phyloP scores from a whole-genome alignment of 2,888 invertebrate genomes.

The Acleris sparsana region DNA sequence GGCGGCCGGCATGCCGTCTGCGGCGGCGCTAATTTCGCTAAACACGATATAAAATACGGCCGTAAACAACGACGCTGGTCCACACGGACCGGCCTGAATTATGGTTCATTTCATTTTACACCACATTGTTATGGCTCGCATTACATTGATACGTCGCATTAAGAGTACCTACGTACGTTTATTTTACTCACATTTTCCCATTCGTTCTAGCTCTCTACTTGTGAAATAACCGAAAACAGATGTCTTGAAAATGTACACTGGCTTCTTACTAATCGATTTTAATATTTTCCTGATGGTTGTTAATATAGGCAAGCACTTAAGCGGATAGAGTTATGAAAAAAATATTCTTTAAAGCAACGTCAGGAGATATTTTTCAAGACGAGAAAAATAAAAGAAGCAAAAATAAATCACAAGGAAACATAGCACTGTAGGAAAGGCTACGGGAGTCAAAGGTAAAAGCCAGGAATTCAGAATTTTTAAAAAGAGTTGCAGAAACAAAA shows the following conservation, averaged over 20 bases:
- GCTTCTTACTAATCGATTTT: too few relatives aligned
- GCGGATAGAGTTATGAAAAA: conserved; percentile 9
- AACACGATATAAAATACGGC: conserved; percentile 75
- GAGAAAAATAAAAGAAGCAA: conserved; percentile 20
- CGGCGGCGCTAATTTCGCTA: conserved; percentile 68
- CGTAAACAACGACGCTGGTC: conserved; percentile 68
- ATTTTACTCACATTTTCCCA: background rate
- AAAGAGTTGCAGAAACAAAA: background rate
- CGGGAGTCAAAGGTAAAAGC: conserved; percentile 5
- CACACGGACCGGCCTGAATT: conserved; percentile 41
- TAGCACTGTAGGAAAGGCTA: conserved; percentile 9
- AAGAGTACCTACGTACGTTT: background rate
- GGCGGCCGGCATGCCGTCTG: conserved; percentile 40
- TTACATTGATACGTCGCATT: background rate
- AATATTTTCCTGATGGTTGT: too few relatives aligned
- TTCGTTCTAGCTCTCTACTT: too few relatives aligned
- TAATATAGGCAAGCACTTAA: background rate
- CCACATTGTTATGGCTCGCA: conserved; percentile 9
- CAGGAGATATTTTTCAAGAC: conserved; percentile 10
- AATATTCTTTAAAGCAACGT: conserved; percentile 15
- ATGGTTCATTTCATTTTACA: conserved; percentile 17
- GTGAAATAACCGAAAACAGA: too few relatives aligned
- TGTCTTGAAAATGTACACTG: too few relatives aligned
- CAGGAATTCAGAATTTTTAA: background rate
- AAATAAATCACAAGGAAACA: conserved; percentile 14